These are phyloP conservation scores for Cydia strobilella DNA, from an alignment of 1,140 invertebrate genomes.

Conservation along the genomic window DNA sequence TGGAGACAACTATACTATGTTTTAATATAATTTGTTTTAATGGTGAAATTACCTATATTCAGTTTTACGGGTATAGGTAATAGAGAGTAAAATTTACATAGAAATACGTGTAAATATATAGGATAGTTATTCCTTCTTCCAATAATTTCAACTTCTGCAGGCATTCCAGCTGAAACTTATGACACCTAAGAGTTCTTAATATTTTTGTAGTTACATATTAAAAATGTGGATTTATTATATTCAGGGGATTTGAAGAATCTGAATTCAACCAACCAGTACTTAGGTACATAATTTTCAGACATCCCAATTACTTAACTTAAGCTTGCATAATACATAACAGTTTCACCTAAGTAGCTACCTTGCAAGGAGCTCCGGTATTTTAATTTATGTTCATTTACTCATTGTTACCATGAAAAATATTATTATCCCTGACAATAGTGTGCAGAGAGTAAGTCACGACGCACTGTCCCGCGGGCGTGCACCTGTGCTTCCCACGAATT, in stretches of 20 bases:
- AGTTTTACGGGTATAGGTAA: no score
- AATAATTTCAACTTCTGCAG: no score
- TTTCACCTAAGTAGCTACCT: constrained; percentile 5
- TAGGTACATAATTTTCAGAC: background rate
- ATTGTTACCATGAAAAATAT: constrained; percentile 27
- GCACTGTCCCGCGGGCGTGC: constrained; percentile 56
- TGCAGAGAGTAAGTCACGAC: constrained; percentile 70
- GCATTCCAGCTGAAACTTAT: no score
- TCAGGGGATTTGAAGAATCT: background rate
- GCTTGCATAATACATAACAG: background rate
- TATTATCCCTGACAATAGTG: constrained; percentile 60
- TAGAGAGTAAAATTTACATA: no score
- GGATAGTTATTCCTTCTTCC: no score
- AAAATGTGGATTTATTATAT: no score
- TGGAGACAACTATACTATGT: background rate
- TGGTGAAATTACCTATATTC: no score
- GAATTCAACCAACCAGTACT: constrained; percentile 23
- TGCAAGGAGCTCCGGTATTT: constrained; percentile 9
- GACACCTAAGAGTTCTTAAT: no score
- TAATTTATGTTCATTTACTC: constrained; percentile 16
- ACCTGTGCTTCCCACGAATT: constrained; percentile 66
- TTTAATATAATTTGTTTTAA: background rate
- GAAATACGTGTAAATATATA: no score
- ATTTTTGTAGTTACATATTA: no score
- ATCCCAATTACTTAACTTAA: background rate